phyloP scores from a whole-genome alignment of 2,888 invertebrate genomes.

The Hydropsyche betteni region DNA sequence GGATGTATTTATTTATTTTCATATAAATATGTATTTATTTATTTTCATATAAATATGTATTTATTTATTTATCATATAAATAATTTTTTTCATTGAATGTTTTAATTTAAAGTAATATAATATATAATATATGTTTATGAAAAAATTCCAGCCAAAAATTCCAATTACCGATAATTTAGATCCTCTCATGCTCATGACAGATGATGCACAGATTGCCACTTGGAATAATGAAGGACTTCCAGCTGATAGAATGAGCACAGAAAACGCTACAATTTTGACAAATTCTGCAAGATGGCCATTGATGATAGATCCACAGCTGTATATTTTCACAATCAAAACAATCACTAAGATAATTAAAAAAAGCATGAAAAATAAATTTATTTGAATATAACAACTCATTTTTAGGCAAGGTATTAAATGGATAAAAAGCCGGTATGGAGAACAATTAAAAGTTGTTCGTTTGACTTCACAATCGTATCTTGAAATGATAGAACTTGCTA shows the following conservation, averaged over 20 bases:
- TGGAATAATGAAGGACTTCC: constrained; percentile 97
- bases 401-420: constrained; percentile 87
- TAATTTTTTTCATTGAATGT: neutral
- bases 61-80: too few relatives aligned
- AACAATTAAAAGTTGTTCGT: constrained; percentile 75
- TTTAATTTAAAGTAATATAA: constrained; percentile 10
- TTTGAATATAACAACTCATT: constrained; percentile 19
- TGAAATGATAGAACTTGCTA: constrained; percentile 80
- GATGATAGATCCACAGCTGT: constrained; percentile 92
- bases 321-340: constrained; percentile 31
- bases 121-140: neutral
- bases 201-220: constrained; percentile 89
- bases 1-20: constrained; percentile 65
- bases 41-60: neutral
- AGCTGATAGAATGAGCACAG: constrained; percentile 91
- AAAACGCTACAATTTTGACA: constrained; percentile 91
- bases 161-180: constrained; percentile 83
- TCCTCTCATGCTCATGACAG: constrained; percentile 85
- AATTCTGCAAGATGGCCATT: constrained; percentile 93
- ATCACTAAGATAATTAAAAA: neutral
- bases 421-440: constrained; percentile 90
- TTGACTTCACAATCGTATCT: constrained; percentile 84
- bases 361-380: constrained; percentile 1
- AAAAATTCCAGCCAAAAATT: constrained; percentile 70
- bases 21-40: neutral